Base-by-base conservation (phyloP, 2,113 vertebrate genomes). In the Diglossa brunneiventris region DNA sequence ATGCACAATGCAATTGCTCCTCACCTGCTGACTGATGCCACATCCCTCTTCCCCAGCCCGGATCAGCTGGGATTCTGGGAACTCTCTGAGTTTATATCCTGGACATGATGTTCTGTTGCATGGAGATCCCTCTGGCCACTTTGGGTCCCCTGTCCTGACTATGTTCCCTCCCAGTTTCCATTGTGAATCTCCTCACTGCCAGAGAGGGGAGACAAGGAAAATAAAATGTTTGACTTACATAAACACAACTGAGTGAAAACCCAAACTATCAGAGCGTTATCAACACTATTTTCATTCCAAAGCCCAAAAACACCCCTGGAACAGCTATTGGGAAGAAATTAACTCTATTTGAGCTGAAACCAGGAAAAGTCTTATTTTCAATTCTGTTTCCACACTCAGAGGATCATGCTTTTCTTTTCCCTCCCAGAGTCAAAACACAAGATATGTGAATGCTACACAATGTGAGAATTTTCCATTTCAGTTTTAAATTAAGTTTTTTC, bases 11-110 rank as follows among this genome's bases (percentile, higher is more conserved):
- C 7, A 68, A 22, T 8, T 42, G 21, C 18, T 59, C 37, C 18
- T 59, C 53, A 44, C 14, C 6, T 42, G 44, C 26, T 50, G 13
- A 18, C 6, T 52, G 37, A 22, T 22, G 21, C 4, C 31, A 31
- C 17, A 42, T 3, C 2, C 7, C 7, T 30, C 31, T 50, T 44
- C 6, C 53, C 37, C 18, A 33, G 2, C 7, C 7, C 1, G 0
- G 26, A 50, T 27, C 14, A 37, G 44, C 14, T 44, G 31, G 26
- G 7, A 31, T 59, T 42, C 26, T 37, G 18, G 27, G 18, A 37
- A 42, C 3, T 26, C 12, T 33, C 30, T 11, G 4, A 26, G 14
- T 76, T 31, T 35, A 22, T 14, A 21, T 31, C 26, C 16, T 68
- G 37, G 27, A 4, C 11, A 33, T 22, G 26, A 14, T 16, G 3